Evolutionary conservation across 2,113 vertebrate genomes (phyloP), one percentile per base, ranked within the genome.

Genomic region (Cephalopterus ornatus): DNA sequence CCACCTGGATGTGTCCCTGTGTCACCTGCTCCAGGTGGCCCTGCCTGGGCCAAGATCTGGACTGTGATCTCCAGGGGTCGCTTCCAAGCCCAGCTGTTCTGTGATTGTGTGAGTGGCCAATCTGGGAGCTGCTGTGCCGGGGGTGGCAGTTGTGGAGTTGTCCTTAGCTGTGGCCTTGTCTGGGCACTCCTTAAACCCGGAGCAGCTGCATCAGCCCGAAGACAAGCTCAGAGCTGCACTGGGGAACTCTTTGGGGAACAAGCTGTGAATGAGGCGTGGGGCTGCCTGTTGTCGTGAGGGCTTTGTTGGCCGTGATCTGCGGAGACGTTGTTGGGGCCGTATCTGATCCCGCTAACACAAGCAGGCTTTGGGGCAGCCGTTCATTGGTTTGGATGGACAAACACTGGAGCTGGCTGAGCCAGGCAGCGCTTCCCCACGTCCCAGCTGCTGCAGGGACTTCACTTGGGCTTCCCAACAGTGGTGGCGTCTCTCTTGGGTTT

Each of bases 1-100:
- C 28, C 70, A 18, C 20, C 1, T 35, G 87, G 30, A 26, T 0
- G 0, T 3, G 23, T 44, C 52, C 44, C 52, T 39, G 28, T 39
- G 61, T 52, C 68, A 20, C 12, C 50, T 66, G 32, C 59, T 37
- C 33, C 52, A 44, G 33, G 37, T 39, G 53, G n/a, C 37, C 37
- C 44, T 66, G 52, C 44, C 68, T 35, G 22, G 56, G 22, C 58
- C 24, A 14, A 8, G 58, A 23, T 9, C 37, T 16, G 37, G 32
- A 5, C 15, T 44, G 1, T 58, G 42, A 20, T 37, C 59, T 74
- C 77, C 86, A 59, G 27, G 52, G 52, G 27, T 24, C 63, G 39
- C 33, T 52, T 59, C 44, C 68, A 35, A 14, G 6, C n/a, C n/a
- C 22, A 39, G 1, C 37, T n/a, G 0, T 24, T 11, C 44, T 30